A percentile compares a stretch with the other conserved stretches of the same genome.
phyloP scores from a whole-genome alignment of 2,797 vertebrate species.

The Enoplosus armatus region DNA sequence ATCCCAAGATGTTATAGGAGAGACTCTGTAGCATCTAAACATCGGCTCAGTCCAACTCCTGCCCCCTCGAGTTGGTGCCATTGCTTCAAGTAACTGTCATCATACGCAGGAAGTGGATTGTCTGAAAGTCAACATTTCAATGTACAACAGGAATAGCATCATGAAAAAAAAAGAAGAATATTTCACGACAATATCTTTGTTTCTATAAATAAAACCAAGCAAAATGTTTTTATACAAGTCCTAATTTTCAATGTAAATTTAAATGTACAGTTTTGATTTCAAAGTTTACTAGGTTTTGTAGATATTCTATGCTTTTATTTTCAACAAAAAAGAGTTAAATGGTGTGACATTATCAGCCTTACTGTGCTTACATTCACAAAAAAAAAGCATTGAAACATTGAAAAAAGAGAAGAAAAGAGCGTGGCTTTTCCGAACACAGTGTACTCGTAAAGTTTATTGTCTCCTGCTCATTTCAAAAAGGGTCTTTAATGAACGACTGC shows the following conservation, averaged over 20 bases:
- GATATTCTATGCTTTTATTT: conserved; percentile 94
- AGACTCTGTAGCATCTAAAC: conserved; percentile 52
- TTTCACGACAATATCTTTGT: conserved; percentile 90
- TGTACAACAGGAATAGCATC: conserved; percentile 67
- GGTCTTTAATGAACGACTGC: conserved; percentile 92
- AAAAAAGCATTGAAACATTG: conserved; percentile 51
- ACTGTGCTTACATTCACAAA: conserved; percentile 85
- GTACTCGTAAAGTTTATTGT: conserved; percentile 85
- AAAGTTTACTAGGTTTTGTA: conserved; percentile 95
- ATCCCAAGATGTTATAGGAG: conserved; percentile 24
- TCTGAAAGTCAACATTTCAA: conserved; percentile 79
- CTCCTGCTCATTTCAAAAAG: conserved; percentile 86
- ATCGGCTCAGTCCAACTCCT: conserved; percentile 68
- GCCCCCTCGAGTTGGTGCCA: conserved; percentile 74
- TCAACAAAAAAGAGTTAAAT: conserved; percentile 83
- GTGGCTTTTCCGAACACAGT: conserved; percentile 78
- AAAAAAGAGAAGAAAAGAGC: conserved; percentile 71
- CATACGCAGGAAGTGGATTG: conserved; percentile 76
- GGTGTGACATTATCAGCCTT: conserved; percentile 89
- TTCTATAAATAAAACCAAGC: conserved; percentile 90
- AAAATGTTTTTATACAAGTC: conserved; percentile 86
- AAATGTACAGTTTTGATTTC: conserved; percentile 99
- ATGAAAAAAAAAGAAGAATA: conserved; percentile 52
- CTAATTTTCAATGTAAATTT: conserved; percentile 95
- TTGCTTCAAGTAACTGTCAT: conserved; percentile 76